Conservation (phyloP, 2,113 vertebrate genomes). For the Nesogale talazaci region DNA sequence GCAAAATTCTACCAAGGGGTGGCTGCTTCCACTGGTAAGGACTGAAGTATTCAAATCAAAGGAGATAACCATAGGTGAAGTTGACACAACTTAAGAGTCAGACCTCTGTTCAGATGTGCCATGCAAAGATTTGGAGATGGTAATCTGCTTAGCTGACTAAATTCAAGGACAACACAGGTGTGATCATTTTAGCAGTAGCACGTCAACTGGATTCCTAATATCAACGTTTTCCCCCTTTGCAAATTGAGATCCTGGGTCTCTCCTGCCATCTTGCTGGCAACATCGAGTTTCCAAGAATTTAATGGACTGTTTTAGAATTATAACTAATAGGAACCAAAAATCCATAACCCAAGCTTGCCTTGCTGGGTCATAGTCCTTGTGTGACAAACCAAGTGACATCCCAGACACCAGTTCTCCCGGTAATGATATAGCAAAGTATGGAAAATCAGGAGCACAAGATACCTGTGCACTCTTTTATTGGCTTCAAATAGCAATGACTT, state of each 20-base stretch:
- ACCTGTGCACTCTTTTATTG: slow-evolving; percentile 19
- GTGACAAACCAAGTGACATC: slow-evolving; percentile 36
- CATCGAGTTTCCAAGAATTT: too few relatives aligned
- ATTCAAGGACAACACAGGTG: neutral
- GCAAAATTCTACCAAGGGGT: too few relatives aligned
- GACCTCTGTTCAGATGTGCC: neutral
- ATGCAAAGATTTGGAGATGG: neutral
- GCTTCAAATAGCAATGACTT: neutral
- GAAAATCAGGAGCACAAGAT: slow-evolving; percentile 17
- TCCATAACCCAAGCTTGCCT: neutral
- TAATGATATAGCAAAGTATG: slow-evolving; percentile 44
- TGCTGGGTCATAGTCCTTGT: neutral
- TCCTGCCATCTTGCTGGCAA: slow-evolving; percentile 24
- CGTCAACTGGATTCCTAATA: neutral
- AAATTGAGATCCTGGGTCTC: slow-evolving; percentile 37
- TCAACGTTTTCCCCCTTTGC: slow-evolving; percentile 9
- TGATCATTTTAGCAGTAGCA: too few relatives aligned
- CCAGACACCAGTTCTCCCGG: neutral
- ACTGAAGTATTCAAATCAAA: slow-evolving; percentile 69
- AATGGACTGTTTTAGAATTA: slow-evolving; percentile 24
- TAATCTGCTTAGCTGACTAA: neutral
- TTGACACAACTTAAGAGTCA: neutral
- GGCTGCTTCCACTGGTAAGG: too few relatives aligned
- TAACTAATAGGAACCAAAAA: slow-evolving; percentile 26
- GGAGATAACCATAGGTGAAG: slow-evolving; percentile 34